Base-by-base conservation (phyloP, 35 echinoderm and acorn worm species). In the Nesometra sesokonis region DNA sequence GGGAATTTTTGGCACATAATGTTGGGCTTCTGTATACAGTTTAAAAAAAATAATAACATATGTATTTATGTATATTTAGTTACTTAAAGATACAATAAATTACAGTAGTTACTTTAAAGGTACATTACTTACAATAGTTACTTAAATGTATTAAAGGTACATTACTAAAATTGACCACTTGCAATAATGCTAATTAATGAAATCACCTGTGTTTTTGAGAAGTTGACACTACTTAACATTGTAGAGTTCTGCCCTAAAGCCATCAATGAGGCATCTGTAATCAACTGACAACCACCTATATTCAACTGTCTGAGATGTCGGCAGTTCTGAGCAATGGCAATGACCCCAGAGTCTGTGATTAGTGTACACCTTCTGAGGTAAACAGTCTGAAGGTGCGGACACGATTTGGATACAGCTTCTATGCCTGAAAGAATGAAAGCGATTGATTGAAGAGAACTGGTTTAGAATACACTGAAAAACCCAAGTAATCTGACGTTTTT, bases 171-270 rank as follows among this genome's bases (percentile, higher is more conserved):
- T n/a, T n/a, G n/a, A n/a, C n/a, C n/a, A n/a, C n/a, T n/a, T n/a
- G n/a, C n/a, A n/a, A n/a, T 43, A 43, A 4, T 43, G 5, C 38
- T 13, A 43, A 43, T 43, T 43, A 4, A 43, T 76, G 46, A 4
- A 35, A 47, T 81, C 57, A 90, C 96, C 90, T 92, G 89, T 30
- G 96, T 94, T 82, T 86, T 92, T 33, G 92, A 94, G 31, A 99
- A 85, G 87, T 99, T 94, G 27, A 99, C 86, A 57, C 96, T 92
- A 33, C 67, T 86, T 11, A 99, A 85, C 83, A 92, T 92, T 30
- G 57, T 82, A 40, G 93, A 94, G 17, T 91, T 89, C 77, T 92
- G 87, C 15, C 89, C 93, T 23, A 99, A 82, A 15, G 96, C 96
- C 19, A 83, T 76, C 29, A 99, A 86, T 8, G 96, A 94, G 31